A percentile compares a stretch with the other conserved stretches of the same genome.
phyloP scores from a whole-genome alignment of 2,888 invertebrate genomes.

The Hololepta plana region DNA sequence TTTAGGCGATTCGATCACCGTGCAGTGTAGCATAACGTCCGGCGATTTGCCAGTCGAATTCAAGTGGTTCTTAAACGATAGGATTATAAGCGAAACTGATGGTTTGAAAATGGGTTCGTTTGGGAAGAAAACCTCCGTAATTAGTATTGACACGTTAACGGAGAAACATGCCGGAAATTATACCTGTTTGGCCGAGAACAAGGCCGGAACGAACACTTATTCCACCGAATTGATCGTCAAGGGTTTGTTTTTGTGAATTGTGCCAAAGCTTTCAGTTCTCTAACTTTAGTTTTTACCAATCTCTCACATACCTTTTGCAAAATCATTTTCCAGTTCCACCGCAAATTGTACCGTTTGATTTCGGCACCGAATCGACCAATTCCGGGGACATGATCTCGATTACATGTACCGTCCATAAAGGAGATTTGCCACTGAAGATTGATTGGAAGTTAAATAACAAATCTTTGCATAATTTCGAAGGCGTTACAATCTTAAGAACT shows the following conservation, averaged over 20 bases:
- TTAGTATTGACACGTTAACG: slow-evolving; percentile 36
- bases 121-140: slow-evolving; percentile 42
- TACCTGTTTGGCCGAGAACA: slow-evolving; percentile 34
- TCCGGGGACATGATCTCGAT: slow-evolving; percentile 20
- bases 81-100: slow-evolving; percentile 32
- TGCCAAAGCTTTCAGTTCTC: too few relatives aligned
- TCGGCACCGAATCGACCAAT: slow-evolving; percentile 47
- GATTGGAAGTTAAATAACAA: slow-evolving; percentile 47
- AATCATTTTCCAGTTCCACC: slow-evolving; percentile 29
- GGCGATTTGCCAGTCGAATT: slow-evolving; percentile 65
- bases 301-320: too few relatives aligned
- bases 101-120: slow-evolving; percentile 36
- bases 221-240: slow-evolving; percentile 34
- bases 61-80: slow-evolving; percentile 51
- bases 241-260: slow-evolving; percentile 36
- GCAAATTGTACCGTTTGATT: slow-evolving; percentile 60
- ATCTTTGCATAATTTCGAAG: slow-evolving; percentile 36
- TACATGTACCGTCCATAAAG: slow-evolving; percentile 51
- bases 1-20: slow-evolving; percentile 33
- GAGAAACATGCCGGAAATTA: slow-evolving; percentile 36
- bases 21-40: slow-evolving; percentile 38
- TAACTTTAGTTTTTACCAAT: too few relatives aligned
- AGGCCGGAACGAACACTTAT: slow-evolving; percentile 30
- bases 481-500: slow-evolving; percentile 36
- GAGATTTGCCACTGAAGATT: slow-evolving; percentile 59